Evolutionary conservation across 2,113 vertebrate species (phyloP).

Genomic region (Chaenocephalus aceratus): DNA sequence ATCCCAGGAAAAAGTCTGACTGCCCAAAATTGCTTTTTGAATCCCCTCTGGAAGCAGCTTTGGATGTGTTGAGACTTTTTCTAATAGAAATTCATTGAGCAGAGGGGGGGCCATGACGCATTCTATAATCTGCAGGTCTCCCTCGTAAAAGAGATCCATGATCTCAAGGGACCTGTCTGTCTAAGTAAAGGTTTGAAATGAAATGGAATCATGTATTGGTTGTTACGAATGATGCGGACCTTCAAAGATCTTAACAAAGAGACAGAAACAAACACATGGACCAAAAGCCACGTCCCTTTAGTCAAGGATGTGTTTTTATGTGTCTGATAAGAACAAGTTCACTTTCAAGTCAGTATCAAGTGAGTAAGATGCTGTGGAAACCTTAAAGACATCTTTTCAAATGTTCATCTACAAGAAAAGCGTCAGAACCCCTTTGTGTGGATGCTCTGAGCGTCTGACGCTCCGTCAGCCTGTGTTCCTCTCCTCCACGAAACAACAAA

Average conservation of each 20-base stretch:
- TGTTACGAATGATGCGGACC: neutral
- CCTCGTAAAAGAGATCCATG: too few species aligned
- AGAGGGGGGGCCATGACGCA: too few species aligned
- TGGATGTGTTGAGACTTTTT: too few species aligned
- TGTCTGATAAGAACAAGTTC: neutral
- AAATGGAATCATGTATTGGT: neutral
- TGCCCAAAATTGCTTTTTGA: too few species aligned
- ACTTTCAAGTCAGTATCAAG: neutral
- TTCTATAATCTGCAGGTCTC: too few species aligned
- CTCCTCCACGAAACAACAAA: constrained; percentile 25
- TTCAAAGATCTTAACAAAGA: neutral
- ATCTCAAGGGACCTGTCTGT: too few species aligned
- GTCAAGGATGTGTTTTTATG: neutral
- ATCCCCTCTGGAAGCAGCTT: too few species aligned
- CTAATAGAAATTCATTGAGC: too few species aligned
- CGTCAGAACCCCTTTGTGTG: neutral
- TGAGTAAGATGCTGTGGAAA: neutral
- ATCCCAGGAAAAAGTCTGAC: too few species aligned
- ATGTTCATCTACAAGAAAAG: neutral
- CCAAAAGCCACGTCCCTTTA: too few species aligned
- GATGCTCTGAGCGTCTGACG: neutral
- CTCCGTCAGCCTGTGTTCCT: constrained; percentile 21
- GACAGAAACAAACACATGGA: too few species aligned
- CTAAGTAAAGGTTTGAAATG: too few species aligned
- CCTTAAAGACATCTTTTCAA: neutral